Percentiles rank a stretch among this genome's conserved stretches.
phyloP scores from a whole-genome alignment of 2,113 vertebrate species.

The Calidris pygmaea region DNA sequence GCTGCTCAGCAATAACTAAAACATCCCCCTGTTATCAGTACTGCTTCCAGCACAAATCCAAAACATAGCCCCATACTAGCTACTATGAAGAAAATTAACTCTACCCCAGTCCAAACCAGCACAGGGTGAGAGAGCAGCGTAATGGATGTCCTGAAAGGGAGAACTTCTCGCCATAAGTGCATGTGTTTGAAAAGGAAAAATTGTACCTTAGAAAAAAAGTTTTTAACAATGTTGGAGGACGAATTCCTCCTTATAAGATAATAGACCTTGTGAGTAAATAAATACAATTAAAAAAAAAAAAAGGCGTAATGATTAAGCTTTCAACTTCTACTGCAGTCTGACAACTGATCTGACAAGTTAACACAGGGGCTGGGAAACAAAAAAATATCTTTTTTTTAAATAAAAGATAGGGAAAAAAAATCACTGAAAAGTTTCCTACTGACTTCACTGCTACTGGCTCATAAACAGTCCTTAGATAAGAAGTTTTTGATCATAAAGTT shows the following conservation, averaged over 20 bases:
- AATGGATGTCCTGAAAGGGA: background rate
- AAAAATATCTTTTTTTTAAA: background rate
- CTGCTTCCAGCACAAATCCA: background rate
- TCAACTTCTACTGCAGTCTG: background rate
- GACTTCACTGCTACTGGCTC: background rate
- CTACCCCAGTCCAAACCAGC: background rate
- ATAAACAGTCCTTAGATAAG: background rate
- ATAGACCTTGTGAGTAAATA: background rate
- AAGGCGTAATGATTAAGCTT: background rate
- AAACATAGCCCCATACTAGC: background rate
- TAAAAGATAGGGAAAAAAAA: background rate
- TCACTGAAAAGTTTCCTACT: background rate
- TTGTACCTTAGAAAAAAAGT: slow-evolving; percentile 1
- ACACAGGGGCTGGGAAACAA: background rate
- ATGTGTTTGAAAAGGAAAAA: slow-evolving; percentile 45
- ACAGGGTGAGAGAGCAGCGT: background rate
- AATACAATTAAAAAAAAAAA: slow-evolving; percentile 3
- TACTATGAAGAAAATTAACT: background rate
- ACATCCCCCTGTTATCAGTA: background rate
- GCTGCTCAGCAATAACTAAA: background rate
- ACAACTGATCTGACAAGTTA: slow-evolving; percentile 18
- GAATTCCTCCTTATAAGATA: background rate
- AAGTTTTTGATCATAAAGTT: background rate
- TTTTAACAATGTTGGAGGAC: background rate
- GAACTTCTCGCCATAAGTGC: background rate